These are phyloP conservation scores for Andrena cerasifolii DNA, from an alignment of 1,140 invertebrate genomes.

Conservation along the genomic window DNA sequence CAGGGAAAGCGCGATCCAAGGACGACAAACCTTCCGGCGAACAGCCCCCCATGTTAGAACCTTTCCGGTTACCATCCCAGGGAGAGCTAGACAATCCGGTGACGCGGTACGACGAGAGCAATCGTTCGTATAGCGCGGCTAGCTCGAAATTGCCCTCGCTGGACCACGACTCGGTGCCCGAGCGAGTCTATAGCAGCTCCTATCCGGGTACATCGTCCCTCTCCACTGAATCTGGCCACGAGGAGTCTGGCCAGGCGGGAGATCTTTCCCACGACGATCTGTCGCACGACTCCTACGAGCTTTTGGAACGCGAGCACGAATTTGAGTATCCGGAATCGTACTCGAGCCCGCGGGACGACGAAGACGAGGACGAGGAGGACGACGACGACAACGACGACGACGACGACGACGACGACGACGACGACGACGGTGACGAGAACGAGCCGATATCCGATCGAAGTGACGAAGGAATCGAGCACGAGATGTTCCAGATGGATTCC, in stretches of 20 bases:
- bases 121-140: slow-evolving; percentile 84
- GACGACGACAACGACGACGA: background rate
- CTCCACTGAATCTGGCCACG: slow-evolving; percentile 85
- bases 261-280: slow-evolving; percentile 92
- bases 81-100: slow-evolving; percentile 87
- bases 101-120: slow-evolving; percentile 89
- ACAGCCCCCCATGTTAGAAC: slow-evolving; percentile 54
- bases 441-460: slow-evolving; percentile 76
- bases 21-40: slow-evolving; percentile 69
- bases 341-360: slow-evolving; percentile 74
- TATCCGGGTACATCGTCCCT: slow-evolving; percentile 90
- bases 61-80: slow-evolving; percentile 79
- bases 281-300: slow-evolving; percentile 94
- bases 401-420: slow-evolving; percentile 29
- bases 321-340: slow-evolving; percentile 80
- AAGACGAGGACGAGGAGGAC: slow-evolving; percentile 53
- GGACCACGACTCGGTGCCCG: slow-evolving; percentile 85
- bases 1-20: slow-evolving; percentile 83
- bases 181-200: slow-evolving; percentile 91
- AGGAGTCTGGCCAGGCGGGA: slow-evolving; percentile 81
- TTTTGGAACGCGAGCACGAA: slow-evolving; percentile 87
- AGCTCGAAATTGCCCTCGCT: slow-evolving; percentile 84
- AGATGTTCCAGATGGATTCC: slow-evolving; percentile 81
- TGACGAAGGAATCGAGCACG: slow-evolving; percentile 80
- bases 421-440: slow-evolving; percentile 65